Conservation (phyloP, 2,113 vertebrate species). For the Puffinus mauretanicus region DNA sequence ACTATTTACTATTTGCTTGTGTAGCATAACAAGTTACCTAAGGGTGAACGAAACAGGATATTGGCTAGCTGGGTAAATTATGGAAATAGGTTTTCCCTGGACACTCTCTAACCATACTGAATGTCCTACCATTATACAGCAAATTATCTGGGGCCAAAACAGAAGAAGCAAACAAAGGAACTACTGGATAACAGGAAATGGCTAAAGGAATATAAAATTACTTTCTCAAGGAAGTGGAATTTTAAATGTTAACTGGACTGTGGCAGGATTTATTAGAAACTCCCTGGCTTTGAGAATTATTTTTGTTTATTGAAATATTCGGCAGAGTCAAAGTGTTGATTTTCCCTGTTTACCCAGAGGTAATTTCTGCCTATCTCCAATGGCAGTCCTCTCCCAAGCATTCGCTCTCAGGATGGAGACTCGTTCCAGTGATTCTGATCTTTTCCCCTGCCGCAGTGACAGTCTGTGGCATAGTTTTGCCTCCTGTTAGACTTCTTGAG, state of each 20-base stretch:
- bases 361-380: neutral
- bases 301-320: neutral
- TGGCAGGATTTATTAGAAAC: neutral
- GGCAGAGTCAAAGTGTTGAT: neutral
- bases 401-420: neutral
- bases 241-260: neutral
- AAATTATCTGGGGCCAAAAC: neutral
- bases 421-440: neutral
- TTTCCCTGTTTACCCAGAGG: neutral
- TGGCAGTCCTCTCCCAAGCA: neutral
- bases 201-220: neutral
- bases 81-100: neutral
- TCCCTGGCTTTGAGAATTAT: neutral
- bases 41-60: neutral
- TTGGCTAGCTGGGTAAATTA: neutral
- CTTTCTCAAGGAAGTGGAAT: neutral
- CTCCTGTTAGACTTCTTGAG: constrained; percentile 1
- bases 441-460: neutral
- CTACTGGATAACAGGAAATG: neutral
- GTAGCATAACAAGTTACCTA: neutral
- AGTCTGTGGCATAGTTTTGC: constrained; percentile 4
- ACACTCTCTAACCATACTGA: neutral
- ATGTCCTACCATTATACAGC: neutral
- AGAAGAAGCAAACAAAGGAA: neutral
- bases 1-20: neutral